These are phyloP conservation scores for Graptemys geographica DNA, from an alignment of 2,797 vertebrate genomes.

Conservation along the genomic window DNA sequence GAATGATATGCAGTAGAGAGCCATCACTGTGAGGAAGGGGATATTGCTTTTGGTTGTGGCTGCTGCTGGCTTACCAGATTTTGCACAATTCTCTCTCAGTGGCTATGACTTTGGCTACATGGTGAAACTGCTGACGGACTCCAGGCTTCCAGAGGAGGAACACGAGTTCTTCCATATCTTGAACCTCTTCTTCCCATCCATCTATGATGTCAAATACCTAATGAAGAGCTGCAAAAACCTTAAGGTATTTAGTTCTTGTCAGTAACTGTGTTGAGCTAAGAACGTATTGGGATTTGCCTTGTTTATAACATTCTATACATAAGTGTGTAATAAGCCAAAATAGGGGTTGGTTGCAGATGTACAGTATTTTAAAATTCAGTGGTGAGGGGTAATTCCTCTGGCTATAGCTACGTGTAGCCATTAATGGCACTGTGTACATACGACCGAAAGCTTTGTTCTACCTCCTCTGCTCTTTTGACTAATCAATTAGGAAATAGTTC, in stretches of 20 bases:
- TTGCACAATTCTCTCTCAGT: slow-evolving; percentile 76
- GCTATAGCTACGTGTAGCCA: neutral
- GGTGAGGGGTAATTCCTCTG: neutral
- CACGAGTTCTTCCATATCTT: slow-evolving; percentile 99
- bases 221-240: slow-evolving; percentile 99
- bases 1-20: neutral
- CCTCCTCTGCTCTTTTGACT: neutral
- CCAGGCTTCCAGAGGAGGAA: slow-evolving; percentile 95
- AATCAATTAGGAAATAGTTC: neutral
- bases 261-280: neutral
- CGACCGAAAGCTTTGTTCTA: neutral
- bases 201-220: slow-evolving; percentile 98
- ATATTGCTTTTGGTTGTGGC: rapidly evolving
- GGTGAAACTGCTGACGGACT: slow-evolving; percentile 97
- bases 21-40: neutral
- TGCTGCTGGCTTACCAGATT: slow-evolving; percentile 24
- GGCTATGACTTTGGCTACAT: slow-evolving; percentile 99
- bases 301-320: neutral
- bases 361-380: neutral
- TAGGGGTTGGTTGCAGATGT: neutral
- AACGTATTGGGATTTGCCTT: neutral
- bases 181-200: slow-evolving; percentile 98
- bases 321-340: neutral
- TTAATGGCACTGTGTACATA: neutral
- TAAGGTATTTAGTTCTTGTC: slow-evolving; percentile 85